These are phyloP conservation scores for Erythrocercus mccallii DNA, from an alignment of 2,113 vertebrate genomes.

Conservation along the genomic window DNA sequence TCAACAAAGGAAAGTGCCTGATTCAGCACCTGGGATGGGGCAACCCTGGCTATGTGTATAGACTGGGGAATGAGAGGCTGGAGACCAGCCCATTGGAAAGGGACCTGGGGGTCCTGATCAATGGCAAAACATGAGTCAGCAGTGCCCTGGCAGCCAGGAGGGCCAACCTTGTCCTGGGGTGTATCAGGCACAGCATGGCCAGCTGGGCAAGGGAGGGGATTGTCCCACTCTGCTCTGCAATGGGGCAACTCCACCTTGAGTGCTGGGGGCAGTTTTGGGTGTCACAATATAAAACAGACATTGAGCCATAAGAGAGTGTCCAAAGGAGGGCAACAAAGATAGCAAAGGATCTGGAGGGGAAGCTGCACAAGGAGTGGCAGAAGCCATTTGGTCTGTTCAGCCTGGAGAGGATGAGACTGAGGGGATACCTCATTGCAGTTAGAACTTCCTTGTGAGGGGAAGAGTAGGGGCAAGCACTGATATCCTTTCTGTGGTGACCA, in stretches of 20 bases:
- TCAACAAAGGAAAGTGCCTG: background rate
- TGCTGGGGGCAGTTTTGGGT: too few species aligned
- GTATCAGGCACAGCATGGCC: accelerated
- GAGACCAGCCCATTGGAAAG: background rate
- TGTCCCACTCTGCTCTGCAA: accelerated
- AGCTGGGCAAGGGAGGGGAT: accelerated
- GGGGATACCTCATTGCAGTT: accelerated
- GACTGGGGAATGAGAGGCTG: background rate
- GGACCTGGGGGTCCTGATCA: accelerated
- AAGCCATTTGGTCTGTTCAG: background rate
- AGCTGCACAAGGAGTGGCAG: background rate
- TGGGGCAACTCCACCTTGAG: accelerated
- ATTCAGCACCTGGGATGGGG: background rate
- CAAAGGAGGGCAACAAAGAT: too few species aligned
- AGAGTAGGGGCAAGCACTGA: background rate
- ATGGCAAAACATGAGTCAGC: accelerated
- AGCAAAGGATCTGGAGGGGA: background rate
- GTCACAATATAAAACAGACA: background rate
- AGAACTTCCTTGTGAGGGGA: background rate
- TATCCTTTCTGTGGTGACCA: background rate
- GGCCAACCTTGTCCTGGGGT: accelerated
- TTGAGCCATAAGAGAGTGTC: accelerated
- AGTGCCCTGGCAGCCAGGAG: background rate
- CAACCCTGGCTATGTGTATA: background rate
- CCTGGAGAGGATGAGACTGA: background rate